Evolutionary conservation across 1,140 invertebrate genomes (phyloP), one percentile per base, ranked within the genome.

Genomic region (Drosophila sturtevanti): DNA sequence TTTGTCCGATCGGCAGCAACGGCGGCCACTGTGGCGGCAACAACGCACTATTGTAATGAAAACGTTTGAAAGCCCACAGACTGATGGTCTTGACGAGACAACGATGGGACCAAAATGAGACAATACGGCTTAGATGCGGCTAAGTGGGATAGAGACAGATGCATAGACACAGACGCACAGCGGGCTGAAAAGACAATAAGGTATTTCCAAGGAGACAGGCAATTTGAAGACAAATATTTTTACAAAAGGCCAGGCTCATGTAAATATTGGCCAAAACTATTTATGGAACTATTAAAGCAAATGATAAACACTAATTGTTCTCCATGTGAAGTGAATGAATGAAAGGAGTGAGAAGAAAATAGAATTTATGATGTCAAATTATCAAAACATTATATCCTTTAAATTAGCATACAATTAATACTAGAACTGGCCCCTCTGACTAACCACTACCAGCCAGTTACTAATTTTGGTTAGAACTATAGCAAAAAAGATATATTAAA

Each of bases 1-100:
- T 89, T 89, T 89, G 85, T 72, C 85, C 85, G 85, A 89, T 85
- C 84, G 79, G 85, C 82, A 71, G 82, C 81, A 70, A 68, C 64
- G 62, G 67, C 76, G 66, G 60, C 62, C 66, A 63, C 61, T 56
- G 77, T 67, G 69, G 51, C 72, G 59, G 62, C 81, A 70, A 72
- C 80, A 61, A 66, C 61, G 58, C 48, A 62, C 73, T 65, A 79
- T 78, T 79, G 77, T 78, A 79, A 78, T 78, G 76, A 78, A 79
- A 77, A 78, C 76, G 76, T 77, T 78, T 77, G 68, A 78, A 72
- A 76, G 68, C 75, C 71, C 68, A 68, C 68, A 55, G 74, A 55
- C 56, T 55, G 75, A 78, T 66, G 70, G 70, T 18, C 41, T 21
- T 21, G 59, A 77, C 61, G 55, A 75, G 55, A 54, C 59, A 44